Base-by-base conservation (phyloP, 2,888 invertebrate genomes). In the Lasius platythorax region DNA sequence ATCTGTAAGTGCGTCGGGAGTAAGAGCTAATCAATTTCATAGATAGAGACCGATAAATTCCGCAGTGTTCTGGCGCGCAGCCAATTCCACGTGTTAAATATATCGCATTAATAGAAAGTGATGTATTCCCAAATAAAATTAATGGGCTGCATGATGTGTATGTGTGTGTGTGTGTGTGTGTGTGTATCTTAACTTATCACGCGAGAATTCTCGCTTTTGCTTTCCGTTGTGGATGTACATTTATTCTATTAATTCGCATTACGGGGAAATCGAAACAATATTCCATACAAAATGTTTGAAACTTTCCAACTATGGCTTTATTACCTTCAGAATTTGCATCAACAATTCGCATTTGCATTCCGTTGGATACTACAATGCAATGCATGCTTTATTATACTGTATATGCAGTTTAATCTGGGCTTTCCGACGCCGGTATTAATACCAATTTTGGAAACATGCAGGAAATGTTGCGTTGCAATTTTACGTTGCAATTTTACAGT, bases 261-360 rank as follows among this genome's bases (percentile, higher is more conserved):
- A 67, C 15, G 12, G 6, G 6, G n/a, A 37, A 46, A 67, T 67
- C 15, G 67, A 28, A 28, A 67, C 50, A 30, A 30, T 30, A 68
- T 68, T 9, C 46, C 18, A 30, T 50, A n/a, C 11, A 46, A 50
- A 68, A 37, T 50, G 12, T 68, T 50, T 30, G 50, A 50, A 50
- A 46, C 30, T 37, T 66, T 66, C 37, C 18, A 37, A 66, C 64
- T 66, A 66, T 40, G 37, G 37, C 37, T 66, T 66, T 37, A 66
- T 66, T 66, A 66, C 37, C n/a, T 28, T 18, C 64, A 61, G 61
- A 61, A 61, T 61, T 61, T 15, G 28, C 61, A 61, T n/a, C 64
- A n/a, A 66, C 37, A 63, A 63, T 63, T 33, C 18, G 63, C 33
- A 63, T 63, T 63, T 33, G 63, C 63, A 63, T 33, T 30, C 63